phyloP scores from a whole-genome alignment of 2,797 vertebrate species.

The Gila robusta region DNA sequence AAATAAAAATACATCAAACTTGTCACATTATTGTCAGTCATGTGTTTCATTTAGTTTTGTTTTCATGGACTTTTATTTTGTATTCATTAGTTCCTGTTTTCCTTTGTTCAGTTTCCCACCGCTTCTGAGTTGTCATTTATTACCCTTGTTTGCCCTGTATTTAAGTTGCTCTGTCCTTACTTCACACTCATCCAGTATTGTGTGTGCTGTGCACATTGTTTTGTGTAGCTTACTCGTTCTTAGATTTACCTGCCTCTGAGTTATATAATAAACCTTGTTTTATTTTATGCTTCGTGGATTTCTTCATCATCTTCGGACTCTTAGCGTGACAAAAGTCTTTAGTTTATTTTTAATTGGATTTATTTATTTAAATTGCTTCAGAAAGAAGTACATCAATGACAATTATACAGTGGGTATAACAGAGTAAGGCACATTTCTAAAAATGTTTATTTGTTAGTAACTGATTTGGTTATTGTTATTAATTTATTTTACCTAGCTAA shows the following conservation, averaged over 20 bases:
- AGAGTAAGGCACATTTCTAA: not conserved
- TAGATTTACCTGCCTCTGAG: too few relatives aligned
- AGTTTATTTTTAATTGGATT: too few relatives aligned
- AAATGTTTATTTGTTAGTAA: not conserved
- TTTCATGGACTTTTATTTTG: not conserved
- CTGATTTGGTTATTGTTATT: not conserved
- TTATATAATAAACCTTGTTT: too few relatives aligned
- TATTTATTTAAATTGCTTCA: not conserved
- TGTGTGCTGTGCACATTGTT: too few relatives aligned
- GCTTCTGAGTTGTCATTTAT: not conserved
- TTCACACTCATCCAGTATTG: too few relatives aligned
- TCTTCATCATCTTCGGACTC: too few relatives aligned
- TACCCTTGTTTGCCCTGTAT: too few relatives aligned
- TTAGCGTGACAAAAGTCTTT: too few relatives aligned
- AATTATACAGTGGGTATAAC: not conserved
- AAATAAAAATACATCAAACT: not conserved
- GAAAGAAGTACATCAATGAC: not conserved
- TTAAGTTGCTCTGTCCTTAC: too few relatives aligned
- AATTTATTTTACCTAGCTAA: not conserved
- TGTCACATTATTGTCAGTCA: not conserved
- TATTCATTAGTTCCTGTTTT: not conserved
- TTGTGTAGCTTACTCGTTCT: too few relatives aligned
- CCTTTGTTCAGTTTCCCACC: not conserved
- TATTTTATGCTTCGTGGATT: too few relatives aligned
- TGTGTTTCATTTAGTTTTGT: not conserved